phyloP scores from a whole-genome alignment of 2,113 vertebrate species.

The Apistogramma diplotaenia region DNA sequence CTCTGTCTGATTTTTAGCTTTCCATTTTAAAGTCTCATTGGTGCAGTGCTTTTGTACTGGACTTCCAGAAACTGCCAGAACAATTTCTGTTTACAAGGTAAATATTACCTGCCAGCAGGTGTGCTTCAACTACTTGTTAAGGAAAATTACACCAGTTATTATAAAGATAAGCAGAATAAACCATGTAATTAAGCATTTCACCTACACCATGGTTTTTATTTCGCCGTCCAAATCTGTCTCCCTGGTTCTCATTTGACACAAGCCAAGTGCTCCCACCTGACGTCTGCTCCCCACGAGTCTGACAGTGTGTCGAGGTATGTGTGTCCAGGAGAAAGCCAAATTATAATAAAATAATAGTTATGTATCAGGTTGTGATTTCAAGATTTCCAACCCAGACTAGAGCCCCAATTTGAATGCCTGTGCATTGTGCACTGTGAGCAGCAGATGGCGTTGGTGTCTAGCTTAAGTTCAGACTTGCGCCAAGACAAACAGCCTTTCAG shows the following conservation, averaged over 20 bases:
- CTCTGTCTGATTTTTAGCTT: too few relatives aligned
- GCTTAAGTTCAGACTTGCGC: neutral
- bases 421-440: neutral
- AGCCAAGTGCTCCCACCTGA: too few relatives aligned
- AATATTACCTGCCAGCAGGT: neutral
- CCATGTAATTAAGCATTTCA: neutral
- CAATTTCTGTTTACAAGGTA: neutral
- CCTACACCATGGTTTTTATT: neutral
- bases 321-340: too few relatives aligned
- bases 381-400: neutral
- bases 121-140: neutral
- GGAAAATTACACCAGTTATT: neutral
- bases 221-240: too few relatives aligned
- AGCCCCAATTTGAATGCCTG: neutral
- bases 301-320: too few relatives aligned
- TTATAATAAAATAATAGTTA: fast-evolving
- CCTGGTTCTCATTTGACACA: too few relatives aligned
- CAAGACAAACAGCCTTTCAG: neutral
- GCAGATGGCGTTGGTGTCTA: constrained; percentile 14
- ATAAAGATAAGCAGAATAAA: neutral
- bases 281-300: too few relatives aligned
- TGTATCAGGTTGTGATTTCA: neutral
- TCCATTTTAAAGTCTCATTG: too few relatives aligned
- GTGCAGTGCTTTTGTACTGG: too few relatives aligned
- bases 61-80: too few relatives aligned